phyloP scores from a whole-genome alignment of 2,113 vertebrate genomes.

The Colinus virginianus region DNA sequence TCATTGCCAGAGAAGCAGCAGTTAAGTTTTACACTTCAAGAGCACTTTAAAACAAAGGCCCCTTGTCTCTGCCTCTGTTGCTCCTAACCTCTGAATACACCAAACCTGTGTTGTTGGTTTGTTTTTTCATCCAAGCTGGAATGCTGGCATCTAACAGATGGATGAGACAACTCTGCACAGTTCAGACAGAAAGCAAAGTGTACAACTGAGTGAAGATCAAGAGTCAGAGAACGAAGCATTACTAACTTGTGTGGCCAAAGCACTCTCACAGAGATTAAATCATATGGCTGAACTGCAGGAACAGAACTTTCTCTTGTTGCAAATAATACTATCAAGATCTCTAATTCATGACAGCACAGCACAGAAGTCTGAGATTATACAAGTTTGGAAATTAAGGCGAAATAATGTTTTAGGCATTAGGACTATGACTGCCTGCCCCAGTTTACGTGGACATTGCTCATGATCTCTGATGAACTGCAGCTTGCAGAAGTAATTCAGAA shows the following conservation, averaged over 20 bases:
- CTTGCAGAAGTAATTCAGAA: neutral
- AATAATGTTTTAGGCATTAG: neutral
- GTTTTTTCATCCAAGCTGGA: neutral
- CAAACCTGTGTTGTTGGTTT: neutral
- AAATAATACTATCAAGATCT: neutral
- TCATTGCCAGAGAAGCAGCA: neutral
- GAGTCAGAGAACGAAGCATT: neutral
- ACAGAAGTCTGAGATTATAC: neutral
- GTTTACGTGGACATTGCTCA: neutral
- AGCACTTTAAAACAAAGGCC: neutral
- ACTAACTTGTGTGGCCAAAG: neutral
- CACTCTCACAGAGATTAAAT: neutral
- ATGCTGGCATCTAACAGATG: constrained; percentile 36
- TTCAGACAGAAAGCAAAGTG: neutral
- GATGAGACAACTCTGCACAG: fast-evolving
- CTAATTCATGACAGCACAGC: neutral
- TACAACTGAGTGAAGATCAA: neutral
- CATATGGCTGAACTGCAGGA: neutral
- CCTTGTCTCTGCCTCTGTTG: neutral
- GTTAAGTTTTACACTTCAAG: constrained; percentile 34
- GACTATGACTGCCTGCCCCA: neutral
- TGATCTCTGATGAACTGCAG: neutral
- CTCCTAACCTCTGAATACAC: neutral
- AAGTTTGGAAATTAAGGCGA: neutral
- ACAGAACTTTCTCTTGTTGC: neutral